Percentiles rank a stretch among this genome's conserved stretches.
These are phyloP conservation scores for Psittacara wagleri DNA, from an alignment of 2,113 vertebrate genomes.

Conservation along the genomic window DNA sequence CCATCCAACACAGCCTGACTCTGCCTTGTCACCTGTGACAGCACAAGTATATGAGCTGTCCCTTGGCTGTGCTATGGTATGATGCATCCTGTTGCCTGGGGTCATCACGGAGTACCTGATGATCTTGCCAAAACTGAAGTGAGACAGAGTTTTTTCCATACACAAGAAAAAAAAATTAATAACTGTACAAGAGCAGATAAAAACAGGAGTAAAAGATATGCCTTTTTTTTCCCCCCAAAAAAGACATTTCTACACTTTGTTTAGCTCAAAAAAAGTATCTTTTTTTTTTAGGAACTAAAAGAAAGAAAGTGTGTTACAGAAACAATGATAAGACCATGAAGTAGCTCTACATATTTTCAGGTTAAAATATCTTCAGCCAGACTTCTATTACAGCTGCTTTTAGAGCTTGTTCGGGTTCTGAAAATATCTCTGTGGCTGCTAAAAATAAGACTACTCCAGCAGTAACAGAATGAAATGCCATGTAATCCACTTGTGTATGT, in stretches of 20 bases:
- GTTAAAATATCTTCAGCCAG: neutral
- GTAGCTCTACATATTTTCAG: neutral
- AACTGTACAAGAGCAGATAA: neutral
- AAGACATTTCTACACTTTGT: neutral
- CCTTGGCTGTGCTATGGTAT: neutral
- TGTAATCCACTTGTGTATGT: neutral
- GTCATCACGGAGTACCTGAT: neutral
- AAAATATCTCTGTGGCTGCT: neutral
- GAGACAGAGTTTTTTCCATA: neutral
- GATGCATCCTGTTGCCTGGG: fast-evolving
- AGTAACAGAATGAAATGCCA: neutral
- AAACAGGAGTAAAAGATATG: neutral
- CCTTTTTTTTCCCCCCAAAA: no score
- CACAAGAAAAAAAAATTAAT: neutral
- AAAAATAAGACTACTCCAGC: conserved; percentile 27
- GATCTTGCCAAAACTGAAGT: neutral
- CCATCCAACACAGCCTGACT: neutral
- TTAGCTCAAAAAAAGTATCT: neutral
- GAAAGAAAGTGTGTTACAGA: neutral
- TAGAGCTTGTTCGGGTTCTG: neutral
- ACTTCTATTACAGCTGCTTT: neutral
- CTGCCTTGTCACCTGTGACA: neutral
- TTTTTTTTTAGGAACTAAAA: neutral
- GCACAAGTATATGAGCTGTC: neutral
- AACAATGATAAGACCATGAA: neutral